Evolutionary conservation across 2,797 vertebrate genomes (phyloP), one percentile per base, ranked within the genome.

Genomic region (Chiloscyllium punctatum): DNA sequence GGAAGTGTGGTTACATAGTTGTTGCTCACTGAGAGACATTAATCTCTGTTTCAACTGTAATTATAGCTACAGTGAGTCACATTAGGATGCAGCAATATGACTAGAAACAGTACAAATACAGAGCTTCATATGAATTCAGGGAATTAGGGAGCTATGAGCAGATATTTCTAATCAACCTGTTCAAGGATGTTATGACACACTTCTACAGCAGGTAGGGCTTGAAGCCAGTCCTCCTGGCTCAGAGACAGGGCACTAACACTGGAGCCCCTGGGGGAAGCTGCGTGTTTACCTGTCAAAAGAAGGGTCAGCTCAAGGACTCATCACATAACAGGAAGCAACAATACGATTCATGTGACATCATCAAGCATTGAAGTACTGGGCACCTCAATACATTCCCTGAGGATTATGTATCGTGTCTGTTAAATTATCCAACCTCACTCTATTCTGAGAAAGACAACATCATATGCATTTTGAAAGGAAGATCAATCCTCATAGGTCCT

Each of bases 1-100:
- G 66, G 62, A 69, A 42, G n/a, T 92, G 90, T 6, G 1, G 90
- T 42, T 92, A 25, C 90, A 27, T 42, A 69, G 62, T 69, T 42
- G 90, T 68, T 92, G 66, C n/a, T 92, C 62, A 68, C n/a, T 92
- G 90, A 69, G 42, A 92, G 90, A 42, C 90, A 92, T 92, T 69
- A 25, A 69, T 92, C 62, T 68, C 57, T 69, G 42, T 25, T 92
- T 92, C 92, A 92, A 42, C 66, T 92, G 90, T 13, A 69, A 68
- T 69, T 92, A 23, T 13, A 68, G 62, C 66, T 66, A 69, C 2
- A 42, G 8, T 13, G n/a, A 69, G 90, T 25, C 33, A 68, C n/a
- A 92, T 92, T 68, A 23, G 66, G 90, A 92, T 42, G 62, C 23
- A 91, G 62, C 57, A 92, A 69, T 92, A 92, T 42, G 90, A 92